phyloP scores from a whole-genome alignment of 2,797 vertebrate genomes.

The Chanos chanos region DNA sequence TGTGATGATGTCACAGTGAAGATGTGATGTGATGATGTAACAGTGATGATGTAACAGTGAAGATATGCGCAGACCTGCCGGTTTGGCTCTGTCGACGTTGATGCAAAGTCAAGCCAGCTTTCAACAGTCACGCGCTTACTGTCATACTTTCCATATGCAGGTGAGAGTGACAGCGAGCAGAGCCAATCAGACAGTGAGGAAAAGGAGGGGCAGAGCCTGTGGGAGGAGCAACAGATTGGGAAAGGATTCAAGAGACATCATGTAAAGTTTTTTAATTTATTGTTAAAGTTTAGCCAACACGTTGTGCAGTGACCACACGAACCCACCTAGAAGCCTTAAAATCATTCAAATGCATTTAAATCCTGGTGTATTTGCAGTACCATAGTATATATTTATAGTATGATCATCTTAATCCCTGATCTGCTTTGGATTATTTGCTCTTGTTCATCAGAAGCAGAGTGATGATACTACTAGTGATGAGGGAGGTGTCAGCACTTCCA shows the following conservation, averaged over 20 bases:
- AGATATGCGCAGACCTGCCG: no score
- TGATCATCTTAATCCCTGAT: background rate
- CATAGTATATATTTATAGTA: no score
- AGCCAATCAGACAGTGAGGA: constrained; percentile 65
- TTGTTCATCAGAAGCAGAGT: constrained; percentile 15
- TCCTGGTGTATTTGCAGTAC: no score
- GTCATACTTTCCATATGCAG: constrained; percentile 36
- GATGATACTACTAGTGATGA: no score
- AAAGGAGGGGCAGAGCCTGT: constrained; percentile 76
- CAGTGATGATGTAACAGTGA: background rate
- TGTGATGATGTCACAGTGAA: no score
- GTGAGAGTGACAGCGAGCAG: constrained; percentile 57
- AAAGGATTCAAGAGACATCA: constrained; percentile 80
- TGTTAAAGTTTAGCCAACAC: background rate
- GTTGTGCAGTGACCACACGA: no score
- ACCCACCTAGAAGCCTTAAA: background rate
- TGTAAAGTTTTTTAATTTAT: constrained; percentile 46
- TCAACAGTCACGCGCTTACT: no score
- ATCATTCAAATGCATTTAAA: no score
- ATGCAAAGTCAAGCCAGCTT: no score
- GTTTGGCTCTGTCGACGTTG: no score
- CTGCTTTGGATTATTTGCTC: constrained; percentile 7
- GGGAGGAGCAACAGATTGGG: constrained; percentile 90
- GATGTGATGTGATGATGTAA: background rate
- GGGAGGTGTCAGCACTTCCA: constrained; percentile 1